These are phyloP conservation scores for Trachymyrmex septentrionalis DNA, from an alignment of 1,140 invertebrate species.

Conservation along the genomic window DNA sequence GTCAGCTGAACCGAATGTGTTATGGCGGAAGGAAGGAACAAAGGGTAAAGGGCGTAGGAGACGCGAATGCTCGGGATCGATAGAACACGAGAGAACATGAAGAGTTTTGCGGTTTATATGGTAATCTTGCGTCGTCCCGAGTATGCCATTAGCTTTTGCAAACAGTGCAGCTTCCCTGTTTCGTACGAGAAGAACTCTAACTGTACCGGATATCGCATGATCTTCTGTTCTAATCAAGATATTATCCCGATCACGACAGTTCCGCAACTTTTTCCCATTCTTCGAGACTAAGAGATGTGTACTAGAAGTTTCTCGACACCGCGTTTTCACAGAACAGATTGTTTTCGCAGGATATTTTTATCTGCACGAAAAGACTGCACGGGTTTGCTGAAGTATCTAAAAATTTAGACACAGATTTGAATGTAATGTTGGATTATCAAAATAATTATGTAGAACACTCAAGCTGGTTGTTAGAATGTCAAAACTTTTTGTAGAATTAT, in stretches of 20 bases:
- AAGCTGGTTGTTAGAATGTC: too few species aligned
- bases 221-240: constrained; percentile 1
- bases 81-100: constrained; percentile 55
- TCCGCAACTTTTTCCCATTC: not conserved
- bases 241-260: constrained; percentile 24
- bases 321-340: not conserved
- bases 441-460: too few species aligned
- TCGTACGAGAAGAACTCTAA: not conserved
- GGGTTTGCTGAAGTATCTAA: too few species aligned
- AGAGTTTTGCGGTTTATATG: constrained; percentile 74
- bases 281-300: not conserved
- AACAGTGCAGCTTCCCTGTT: constrained; percentile 16
- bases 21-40: constrained; percentile 27
- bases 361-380: not conserved
- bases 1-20: constrained; percentile 47
- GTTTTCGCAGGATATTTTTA: constrained; percentile 1
- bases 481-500: too few species aligned
- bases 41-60: constrained; percentile 37
- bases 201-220: constrained; percentile 1
- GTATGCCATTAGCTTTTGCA: constrained; percentile 56
- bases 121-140: constrained; percentile 67
- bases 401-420: too few species aligned
- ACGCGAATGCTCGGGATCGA: constrained; percentile 19
- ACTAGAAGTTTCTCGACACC: not conserved
- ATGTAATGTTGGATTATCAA: too few species aligned